Conservation (phyloP, 2,113 vertebrate genomes). For the Sorex fumeus region DNA sequence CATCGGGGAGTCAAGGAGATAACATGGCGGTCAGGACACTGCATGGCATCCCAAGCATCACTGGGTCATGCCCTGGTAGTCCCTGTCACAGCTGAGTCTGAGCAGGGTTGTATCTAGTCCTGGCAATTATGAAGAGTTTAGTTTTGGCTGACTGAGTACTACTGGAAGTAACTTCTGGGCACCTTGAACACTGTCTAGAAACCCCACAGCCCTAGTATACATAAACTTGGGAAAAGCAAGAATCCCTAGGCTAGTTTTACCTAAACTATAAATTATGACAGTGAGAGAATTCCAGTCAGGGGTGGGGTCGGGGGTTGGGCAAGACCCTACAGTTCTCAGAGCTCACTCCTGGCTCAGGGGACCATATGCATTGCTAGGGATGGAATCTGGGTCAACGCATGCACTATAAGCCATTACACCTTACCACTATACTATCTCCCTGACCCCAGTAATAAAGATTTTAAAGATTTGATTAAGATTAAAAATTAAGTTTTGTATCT, state of each 20-base stretch:
- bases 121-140: no score
- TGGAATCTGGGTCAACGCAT: neutral
- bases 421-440: neutral
- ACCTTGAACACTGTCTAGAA: no score
- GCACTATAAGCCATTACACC: neutral
- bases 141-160: no score
- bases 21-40: no score
- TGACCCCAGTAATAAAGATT: neutral
- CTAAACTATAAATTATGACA: slow-evolving; percentile 50
- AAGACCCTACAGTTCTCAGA: neutral
- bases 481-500: neutral
- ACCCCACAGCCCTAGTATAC: neutral
- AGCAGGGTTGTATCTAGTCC: no score
- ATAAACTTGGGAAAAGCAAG: slow-evolving; percentile 13
- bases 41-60: no score
- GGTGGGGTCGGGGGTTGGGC: no score
- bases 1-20: neutral
- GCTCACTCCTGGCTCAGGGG: neutral
- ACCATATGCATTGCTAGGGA: neutral
- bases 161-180: no score
- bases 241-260: neutral
- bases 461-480: no score
- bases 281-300: neutral
- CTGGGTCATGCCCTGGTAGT: no score
- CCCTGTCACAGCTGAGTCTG: no score